phyloP scores from a whole-genome alignment of 2,797 vertebrate species.

The Gallinago solitaria region DNA sequence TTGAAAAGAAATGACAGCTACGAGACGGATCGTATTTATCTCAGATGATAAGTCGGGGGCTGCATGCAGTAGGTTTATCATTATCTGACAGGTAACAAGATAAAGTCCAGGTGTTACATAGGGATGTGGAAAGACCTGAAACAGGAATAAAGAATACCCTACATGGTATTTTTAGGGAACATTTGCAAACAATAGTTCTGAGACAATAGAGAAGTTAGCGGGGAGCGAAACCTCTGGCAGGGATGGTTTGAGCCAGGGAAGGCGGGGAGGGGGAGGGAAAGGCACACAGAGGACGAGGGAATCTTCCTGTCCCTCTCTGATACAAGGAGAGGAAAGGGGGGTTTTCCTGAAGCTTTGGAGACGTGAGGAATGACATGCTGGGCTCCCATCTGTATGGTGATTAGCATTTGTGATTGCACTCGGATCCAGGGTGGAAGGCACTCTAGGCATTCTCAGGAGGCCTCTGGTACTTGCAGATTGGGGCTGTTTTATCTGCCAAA shows the following conservation, averaged over 20 bases:
- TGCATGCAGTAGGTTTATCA: constrained; percentile 23
- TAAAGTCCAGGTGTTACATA: constrained; percentile 46
- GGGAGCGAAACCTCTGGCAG: not conserved
- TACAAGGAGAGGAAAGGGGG: constrained; percentile 15
- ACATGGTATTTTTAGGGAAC: not conserved
- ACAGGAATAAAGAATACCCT: not conserved
- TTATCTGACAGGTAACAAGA: constrained; percentile 16
- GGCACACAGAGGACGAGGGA: not conserved
- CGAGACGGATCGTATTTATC: constrained; percentile 25
- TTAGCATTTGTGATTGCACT: constrained; percentile 35
- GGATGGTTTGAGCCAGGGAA: not conserved
- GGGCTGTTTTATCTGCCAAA: not conserved
- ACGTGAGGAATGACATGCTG: constrained; percentile 52
- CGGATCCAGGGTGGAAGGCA: not conserved
- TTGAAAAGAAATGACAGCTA: constrained; percentile 7
- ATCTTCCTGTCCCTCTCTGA: constrained; percentile 19
- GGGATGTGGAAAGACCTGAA: constrained; percentile 43
- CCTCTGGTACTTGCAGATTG: not conserved
- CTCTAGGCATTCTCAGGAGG: not conserved
- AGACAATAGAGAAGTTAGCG: constrained; percentile 21
- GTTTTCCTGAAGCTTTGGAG: constrained; percentile 34
- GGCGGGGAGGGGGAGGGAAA: not conserved
- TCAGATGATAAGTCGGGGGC: not conserved
- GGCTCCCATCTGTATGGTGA: not conserved
- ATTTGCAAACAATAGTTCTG: constrained; percentile 44